These are phyloP conservation scores for Parotia lawesii DNA, from an alignment of 2,113 vertebrate genomes.

Conservation along the genomic window DNA sequence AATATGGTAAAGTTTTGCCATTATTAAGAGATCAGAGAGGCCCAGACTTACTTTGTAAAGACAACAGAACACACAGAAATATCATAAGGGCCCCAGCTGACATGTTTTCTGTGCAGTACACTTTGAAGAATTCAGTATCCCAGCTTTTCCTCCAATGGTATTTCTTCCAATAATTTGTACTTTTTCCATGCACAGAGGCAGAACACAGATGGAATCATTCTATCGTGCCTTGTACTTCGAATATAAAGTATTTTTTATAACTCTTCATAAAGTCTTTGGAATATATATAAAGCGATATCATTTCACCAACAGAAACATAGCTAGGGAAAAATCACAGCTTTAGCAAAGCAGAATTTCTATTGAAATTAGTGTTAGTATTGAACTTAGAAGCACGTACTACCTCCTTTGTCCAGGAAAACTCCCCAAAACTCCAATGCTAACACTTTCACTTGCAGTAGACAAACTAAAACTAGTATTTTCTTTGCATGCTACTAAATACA, in stretches of 20 bases:
- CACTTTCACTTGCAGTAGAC: not conserved
- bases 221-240: not conserved
- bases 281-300: not conserved
- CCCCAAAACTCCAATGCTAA: fast-evolving
- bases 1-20: not conserved
- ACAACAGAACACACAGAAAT: not conserved
- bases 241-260: not conserved
- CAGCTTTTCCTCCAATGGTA: not conserved
- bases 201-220: not conserved
- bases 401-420: not conserved
- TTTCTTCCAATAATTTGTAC: not conserved
- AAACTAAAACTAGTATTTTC: not conserved
- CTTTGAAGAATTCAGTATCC: not conserved
- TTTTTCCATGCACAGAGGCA: not conserved
- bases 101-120: not conserved
- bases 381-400: not conserved
- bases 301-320: not conserved
- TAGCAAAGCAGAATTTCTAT: not conserved
- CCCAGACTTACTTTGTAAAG: not conserved
- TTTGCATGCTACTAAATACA: not conserved
- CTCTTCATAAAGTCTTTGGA: not conserved
- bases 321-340: not conserved
- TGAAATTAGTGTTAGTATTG: not conserved
- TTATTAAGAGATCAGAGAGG: not conserved
- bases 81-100: not conserved